Evolutionary conservation across 1,140 invertebrate genomes (phyloP), one percentile per base, ranked within the genome.

Genomic region (Eciton burchellii): DNA sequence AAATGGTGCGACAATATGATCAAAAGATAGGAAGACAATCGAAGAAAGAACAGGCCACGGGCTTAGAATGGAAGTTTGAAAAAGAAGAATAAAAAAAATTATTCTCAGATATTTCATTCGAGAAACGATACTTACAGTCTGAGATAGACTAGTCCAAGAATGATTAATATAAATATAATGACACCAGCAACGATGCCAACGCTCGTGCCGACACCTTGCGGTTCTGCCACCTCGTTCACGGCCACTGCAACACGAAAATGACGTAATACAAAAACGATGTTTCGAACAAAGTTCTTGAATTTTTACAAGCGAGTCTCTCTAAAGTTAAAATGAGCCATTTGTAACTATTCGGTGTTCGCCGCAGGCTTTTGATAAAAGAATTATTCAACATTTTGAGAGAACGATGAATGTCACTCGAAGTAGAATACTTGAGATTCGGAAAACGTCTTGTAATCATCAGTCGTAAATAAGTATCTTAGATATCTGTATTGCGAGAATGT

Each of bases 101-200:
- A n/a, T n/a, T n/a, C n/a, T n/a, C n/a, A n/a, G n/a, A n/a, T n/a
- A n/a, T n/a, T n/a, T 35, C n/a, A 0, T 3, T 81, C 1, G 47
- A 62, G 12, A 49, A 0, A 70, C 14, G 21, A 72, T 83, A 96
- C 96, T 96, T 94, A 97, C 96, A 97, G 93, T 94, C 96, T 95
- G 84, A 96, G 93, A 89, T 97, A 97, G 84, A 97, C 95, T 19
- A 97, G 93, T 86, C 96, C 97, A 35, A 97, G 94, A 56, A 98
- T 94, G 71, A 97, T 95, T 11, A 98, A 93, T 71, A 97, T 94
- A 88, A 97, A 96, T 59, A 97, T 94, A 29, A 98, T 97, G 1
- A 97, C 94, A 1, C 96, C 97, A 60, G 96, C 96, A 5, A 96
- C 96, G 52, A 97, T 96, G 29, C 96, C 97, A n/a, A 98, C 97